A percentile compares a stretch with the other conserved stretches of the same genome.
phyloP scores from a whole-genome alignment of 2,888 invertebrate genomes.

The Metellina segmentata region DNA sequence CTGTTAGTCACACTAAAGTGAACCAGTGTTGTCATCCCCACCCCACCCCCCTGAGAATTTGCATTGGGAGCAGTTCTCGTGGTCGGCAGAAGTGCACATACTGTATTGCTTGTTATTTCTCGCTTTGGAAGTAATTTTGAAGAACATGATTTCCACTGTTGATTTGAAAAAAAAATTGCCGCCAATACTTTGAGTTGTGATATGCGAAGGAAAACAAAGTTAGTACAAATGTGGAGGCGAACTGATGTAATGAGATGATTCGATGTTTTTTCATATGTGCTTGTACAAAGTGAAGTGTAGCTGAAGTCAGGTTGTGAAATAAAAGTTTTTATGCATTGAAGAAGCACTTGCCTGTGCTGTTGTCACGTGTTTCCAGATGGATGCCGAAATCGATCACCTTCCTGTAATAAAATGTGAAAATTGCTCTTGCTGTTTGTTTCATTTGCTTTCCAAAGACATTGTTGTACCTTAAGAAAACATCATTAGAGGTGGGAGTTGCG shows the following conservation, averaged over 20 bases:
- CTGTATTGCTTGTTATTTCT: no score
- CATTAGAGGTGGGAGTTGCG: no score
- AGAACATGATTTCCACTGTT: neutral
- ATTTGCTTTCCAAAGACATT: neutral
- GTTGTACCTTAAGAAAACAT: no score
- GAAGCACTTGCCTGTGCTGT: neutral
- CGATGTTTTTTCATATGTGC: neutral
- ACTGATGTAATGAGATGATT: neutral
- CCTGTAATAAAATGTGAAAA: conserved; percentile 62
- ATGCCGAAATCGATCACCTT: conserved; percentile 29
- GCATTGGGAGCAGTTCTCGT: no score
- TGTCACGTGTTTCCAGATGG: conserved; percentile 19
- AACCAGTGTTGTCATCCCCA: no score
- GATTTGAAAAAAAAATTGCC: conserved; percentile 12
- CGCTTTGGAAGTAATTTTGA: no score
- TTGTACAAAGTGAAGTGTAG: neutral
- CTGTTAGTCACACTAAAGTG: no score
- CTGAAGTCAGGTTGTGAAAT: no score
- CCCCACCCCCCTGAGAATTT: no score
- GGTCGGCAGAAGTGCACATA: no score
- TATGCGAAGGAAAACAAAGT: neutral
- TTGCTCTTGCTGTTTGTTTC: conserved; percentile 13
- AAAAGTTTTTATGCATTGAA: conserved; percentile 16
- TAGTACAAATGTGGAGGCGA: conserved; percentile 11
- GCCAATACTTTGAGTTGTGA: conserved; percentile 32